A percentile compares a stretch with the other conserved stretches of the same genome.
Conservation (phyloP, 2,797 vertebrate species). For the Chelidonichthys spinosus region DNA sequence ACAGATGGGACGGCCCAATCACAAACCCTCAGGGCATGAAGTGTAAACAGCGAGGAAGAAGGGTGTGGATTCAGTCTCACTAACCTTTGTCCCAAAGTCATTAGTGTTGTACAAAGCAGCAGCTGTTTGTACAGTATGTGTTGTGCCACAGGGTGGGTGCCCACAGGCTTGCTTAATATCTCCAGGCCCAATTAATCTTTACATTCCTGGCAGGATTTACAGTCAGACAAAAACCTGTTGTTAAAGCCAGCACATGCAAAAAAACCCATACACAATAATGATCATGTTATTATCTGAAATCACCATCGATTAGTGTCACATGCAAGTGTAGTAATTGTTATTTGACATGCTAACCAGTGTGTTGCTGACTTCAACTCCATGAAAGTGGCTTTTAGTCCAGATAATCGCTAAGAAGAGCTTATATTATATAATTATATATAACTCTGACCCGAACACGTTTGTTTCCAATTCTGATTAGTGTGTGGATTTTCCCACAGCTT, state of each 20-base stretch:
- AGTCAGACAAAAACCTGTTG: conserved; percentile 56
- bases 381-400: conserved; percentile 7
- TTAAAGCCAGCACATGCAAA: conserved; percentile 32
- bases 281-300: conserved; percentile 19
- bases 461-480: neutral
- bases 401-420: conserved; percentile 25
- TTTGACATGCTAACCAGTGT: neutral
- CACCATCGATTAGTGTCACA: conserved; percentile 3
- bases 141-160: conserved; percentile 46
- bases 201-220: conserved; percentile 73
- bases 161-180: conserved; percentile 67
- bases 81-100: conserved; percentile 77
- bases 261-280: neutral
- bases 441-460: neutral
- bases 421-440: neutral
- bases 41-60: conserved; percentile 48
- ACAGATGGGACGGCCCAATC: conserved; percentile 40
- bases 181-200: conserved; percentile 70
- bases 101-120: conserved; percentile 53
- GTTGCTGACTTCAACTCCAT: neutral
- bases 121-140: conserved; percentile 51
- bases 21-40: conserved; percentile 31
- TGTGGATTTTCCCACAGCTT: neutral
- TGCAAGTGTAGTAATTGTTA: neutral
- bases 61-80: conserved; percentile 56